Percentiles rank a stretch among this genome's conserved stretches.
These are phyloP conservation scores for Xiphorhynchus erythropygius DNA, from an alignment of 2,797 vertebrate species.

Conservation along the genomic window DNA sequence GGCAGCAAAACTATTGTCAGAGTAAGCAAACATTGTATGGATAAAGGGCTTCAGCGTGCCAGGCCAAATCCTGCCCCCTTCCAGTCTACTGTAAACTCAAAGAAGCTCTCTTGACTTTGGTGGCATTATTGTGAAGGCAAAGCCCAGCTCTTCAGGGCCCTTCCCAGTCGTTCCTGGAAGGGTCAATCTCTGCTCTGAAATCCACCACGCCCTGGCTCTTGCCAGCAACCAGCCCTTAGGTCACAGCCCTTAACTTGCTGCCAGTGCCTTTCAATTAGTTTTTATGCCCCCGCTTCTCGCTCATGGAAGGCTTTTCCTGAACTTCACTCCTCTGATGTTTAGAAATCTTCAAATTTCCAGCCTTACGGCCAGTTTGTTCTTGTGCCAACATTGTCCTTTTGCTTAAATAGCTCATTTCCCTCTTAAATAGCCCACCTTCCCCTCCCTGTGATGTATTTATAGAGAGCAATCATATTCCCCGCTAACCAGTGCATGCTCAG, in stretches of 20 bases:
- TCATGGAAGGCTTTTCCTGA: constrained; percentile 37
- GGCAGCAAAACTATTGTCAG: not conserved
- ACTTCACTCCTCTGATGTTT: constrained; percentile 47
- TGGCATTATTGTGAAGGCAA: not conserved
- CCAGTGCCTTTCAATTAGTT: not conserved
- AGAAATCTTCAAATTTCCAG: constrained; percentile 53
- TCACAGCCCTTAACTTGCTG: constrained; percentile 19
- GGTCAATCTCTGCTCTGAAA: constrained; percentile 1
- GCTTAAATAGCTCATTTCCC: constrained; percentile 67
- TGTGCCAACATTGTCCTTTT: constrained; percentile 64
- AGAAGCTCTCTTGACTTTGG: not conserved
- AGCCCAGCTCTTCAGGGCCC: not conserved
- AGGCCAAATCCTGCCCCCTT: not conserved
- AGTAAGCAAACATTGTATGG: not conserved
- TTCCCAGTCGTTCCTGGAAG: not conserved
- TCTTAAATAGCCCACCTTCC: not conserved
- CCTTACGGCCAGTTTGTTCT: constrained; percentile 48
- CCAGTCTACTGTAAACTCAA: not conserved
- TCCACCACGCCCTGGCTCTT: not conserved
- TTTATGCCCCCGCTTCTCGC: not conserved
- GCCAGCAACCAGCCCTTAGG: not conserved
- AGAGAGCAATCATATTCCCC: not conserved
- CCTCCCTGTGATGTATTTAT: constrained; percentile 34
- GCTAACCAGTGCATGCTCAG: not conserved
- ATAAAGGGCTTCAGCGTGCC: not conserved